Percentiles rank a stretch among this genome's conserved stretches.
Conservation (phyloP, 2,797 vertebrate species). For the Fundulus diaphanus region DNA sequence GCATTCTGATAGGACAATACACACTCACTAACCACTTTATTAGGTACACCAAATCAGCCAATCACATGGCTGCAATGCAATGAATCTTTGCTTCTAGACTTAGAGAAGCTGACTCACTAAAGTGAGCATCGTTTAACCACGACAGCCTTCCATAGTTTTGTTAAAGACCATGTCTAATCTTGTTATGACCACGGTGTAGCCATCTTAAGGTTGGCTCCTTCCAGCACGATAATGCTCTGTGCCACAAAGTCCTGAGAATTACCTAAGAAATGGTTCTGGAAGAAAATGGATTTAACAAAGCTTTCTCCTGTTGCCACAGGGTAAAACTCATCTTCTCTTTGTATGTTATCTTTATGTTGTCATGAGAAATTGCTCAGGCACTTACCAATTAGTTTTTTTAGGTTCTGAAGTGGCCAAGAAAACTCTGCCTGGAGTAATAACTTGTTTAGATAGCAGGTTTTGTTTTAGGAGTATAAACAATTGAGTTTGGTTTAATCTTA, state of each 20-base stretch:
- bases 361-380: too few species aligned
- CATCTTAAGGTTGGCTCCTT: not conserved
- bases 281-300: not conserved
- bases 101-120: too few species aligned
- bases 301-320: not conserved
- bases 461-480: not conserved
- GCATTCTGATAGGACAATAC: too few species aligned
- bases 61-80: too few species aligned
- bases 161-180: too few species aligned
- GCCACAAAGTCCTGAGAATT: not conserved
- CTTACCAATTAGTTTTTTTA: not conserved
- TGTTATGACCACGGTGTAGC: too few species aligned
- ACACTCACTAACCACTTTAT: too few species aligned
- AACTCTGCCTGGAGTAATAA: not conserved
- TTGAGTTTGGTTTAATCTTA: not conserved
- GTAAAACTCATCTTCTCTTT: not conserved
- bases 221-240: not conserved
- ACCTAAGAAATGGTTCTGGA: not conserved
- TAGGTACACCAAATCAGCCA: too few species aligned
- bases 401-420: not conserved
- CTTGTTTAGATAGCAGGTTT: not conserved
- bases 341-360: not conserved
- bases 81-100: too few species aligned
- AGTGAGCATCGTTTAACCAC: too few species aligned
- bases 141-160: too few species aligned